A percentile compares a stretch with the other conserved stretches of the same genome.
These are phyloP conservation scores for Parotia lawesii DNA, from an alignment of 2,113 vertebrate species.

Conservation along the genomic window DNA sequence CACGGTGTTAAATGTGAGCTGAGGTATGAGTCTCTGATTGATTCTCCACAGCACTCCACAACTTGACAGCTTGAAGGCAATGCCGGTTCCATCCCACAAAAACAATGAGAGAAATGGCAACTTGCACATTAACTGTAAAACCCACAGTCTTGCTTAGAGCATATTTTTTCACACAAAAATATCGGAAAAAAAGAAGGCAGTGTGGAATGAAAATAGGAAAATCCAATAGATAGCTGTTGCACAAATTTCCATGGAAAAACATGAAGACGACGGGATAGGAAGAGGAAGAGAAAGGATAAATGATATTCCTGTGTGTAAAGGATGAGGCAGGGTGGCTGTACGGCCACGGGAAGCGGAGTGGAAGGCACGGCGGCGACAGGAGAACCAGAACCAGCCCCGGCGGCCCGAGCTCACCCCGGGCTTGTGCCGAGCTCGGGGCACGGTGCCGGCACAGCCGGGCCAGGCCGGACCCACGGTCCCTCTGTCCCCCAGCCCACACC, in stretches of 20 bases:
- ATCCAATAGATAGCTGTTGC: rapidly evolving
- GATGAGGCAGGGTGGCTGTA: rapidly evolving
- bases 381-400: background rate
- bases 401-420: background rate
- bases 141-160: background rate
- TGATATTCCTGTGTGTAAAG: background rate
- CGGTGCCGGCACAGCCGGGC: background rate
- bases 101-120: background rate
- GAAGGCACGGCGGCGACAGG: rapidly evolving
- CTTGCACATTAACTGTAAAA: background rate
- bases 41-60: background rate
- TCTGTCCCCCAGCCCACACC: rapidly evolving
- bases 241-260: background rate
- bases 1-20: background rate
- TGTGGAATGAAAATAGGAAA: background rate
- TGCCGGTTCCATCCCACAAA: background rate
- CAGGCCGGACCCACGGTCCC: background rate
- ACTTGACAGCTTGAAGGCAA: background rate
- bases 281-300: background rate
- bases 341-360: rapidly evolving
- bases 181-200: rapidly evolving
- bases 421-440: background rate
- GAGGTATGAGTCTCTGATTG: background rate
- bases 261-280: rapidly evolving
- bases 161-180: background rate